A percentile compares a stretch with the other conserved stretches of the same genome.
phyloP scores from a whole-genome alignment of 1,140 invertebrate genomes.

The Piezodorus guildinii region DNA sequence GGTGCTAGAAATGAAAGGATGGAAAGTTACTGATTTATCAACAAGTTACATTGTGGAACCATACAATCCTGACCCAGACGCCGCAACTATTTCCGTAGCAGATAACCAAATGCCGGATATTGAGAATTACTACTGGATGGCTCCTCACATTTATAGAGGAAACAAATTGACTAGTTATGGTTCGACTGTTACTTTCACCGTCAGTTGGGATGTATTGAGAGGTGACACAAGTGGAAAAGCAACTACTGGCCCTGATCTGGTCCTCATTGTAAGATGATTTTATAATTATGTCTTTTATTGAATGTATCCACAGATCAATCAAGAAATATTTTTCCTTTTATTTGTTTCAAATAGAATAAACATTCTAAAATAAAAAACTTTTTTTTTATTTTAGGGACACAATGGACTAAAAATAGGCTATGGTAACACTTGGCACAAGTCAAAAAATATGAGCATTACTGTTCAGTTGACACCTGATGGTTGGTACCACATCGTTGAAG shows the following conservation, averaged over 20 bases:
- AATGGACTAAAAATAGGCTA: slow-evolving; percentile 60
- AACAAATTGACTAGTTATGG: slow-evolving; percentile 76
- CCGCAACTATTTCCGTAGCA: slow-evolving; percentile 43
- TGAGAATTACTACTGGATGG: slow-evolving; percentile 79
- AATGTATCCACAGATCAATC: background rate
- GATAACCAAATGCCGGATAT: slow-evolving; percentile 54
- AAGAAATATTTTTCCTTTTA: too few species aligned
- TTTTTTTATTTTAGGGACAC: slow-evolving; percentile 40
- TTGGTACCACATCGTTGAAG: slow-evolving; percentile 60
- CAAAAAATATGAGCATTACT: slow-evolving; percentile 44
- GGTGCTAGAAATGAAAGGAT: slow-evolving; percentile 47
- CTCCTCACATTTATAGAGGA: slow-evolving; percentile 59
- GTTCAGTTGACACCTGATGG: slow-evolving; percentile 52
- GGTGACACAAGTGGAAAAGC: slow-evolving; percentile 79
- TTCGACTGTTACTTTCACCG: slow-evolving; percentile 57
- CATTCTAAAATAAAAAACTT: too few species aligned
- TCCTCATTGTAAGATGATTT: slow-evolving; percentile 55
- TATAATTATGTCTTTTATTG: too few species aligned
- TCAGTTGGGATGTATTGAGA: slow-evolving; percentile 75
- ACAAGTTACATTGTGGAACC: slow-evolving; percentile 39
- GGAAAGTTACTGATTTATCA: slow-evolving; percentile 51
- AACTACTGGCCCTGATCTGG: slow-evolving; percentile 71
- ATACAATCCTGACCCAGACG: slow-evolving; percentile 38
- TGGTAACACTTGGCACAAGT: slow-evolving; percentile 50
- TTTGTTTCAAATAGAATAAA: too few species aligned